Conservation (phyloP, 2,113 vertebrate genomes). For the Lasiurus cinereus region DNA sequence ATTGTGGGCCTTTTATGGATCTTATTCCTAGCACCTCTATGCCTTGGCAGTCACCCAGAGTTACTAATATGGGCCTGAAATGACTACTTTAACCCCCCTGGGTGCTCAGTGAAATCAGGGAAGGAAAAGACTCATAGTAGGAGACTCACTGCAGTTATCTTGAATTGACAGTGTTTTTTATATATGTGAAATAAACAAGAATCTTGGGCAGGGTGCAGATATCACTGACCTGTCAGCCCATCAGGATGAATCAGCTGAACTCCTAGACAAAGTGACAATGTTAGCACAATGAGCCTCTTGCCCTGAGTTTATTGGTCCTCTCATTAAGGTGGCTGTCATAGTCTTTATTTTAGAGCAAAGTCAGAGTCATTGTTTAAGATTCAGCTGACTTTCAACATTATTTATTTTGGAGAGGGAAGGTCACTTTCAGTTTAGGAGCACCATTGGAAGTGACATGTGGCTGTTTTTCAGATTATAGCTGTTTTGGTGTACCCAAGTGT, state of each 20-base stretch:
- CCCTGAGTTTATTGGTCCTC: slow-evolving; percentile 46
- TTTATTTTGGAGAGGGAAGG: slow-evolving; percentile 53
- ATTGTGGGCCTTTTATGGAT: neutral
- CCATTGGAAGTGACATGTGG: slow-evolving; percentile 26
- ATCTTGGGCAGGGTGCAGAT: slow-evolving; percentile 54
- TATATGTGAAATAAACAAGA: slow-evolving; percentile 57
- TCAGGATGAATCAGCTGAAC: slow-evolving; percentile 61
- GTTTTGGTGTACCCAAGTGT: slow-evolving; percentile 32
- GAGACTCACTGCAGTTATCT: slow-evolving; percentile 9
- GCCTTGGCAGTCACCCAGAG: slow-evolving; percentile 35
- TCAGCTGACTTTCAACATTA: slow-evolving; percentile 54
- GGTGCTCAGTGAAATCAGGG: neutral
- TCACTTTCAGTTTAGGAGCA: slow-evolving; percentile 13
- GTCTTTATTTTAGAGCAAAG: slow-evolving; percentile 59
- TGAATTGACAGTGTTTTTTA: slow-evolving; percentile 39
- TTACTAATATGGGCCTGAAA: slow-evolving; percentile 14
- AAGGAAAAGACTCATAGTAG: neutral
- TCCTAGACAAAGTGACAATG: slow-evolving; percentile 22
- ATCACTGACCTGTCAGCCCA: slow-evolving; percentile 63
- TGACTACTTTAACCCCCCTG: neutral
- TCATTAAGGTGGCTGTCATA: slow-evolving; percentile 66
- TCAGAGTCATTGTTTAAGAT: slow-evolving; percentile 63
- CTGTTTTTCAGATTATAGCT: slow-evolving; percentile 29
- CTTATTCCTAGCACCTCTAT: neutral
- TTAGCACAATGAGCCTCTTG: slow-evolving; percentile 16